phyloP scores from a whole-genome alignment of 2,888 invertebrate species.

The Taphrorychus bicolor region DNA sequence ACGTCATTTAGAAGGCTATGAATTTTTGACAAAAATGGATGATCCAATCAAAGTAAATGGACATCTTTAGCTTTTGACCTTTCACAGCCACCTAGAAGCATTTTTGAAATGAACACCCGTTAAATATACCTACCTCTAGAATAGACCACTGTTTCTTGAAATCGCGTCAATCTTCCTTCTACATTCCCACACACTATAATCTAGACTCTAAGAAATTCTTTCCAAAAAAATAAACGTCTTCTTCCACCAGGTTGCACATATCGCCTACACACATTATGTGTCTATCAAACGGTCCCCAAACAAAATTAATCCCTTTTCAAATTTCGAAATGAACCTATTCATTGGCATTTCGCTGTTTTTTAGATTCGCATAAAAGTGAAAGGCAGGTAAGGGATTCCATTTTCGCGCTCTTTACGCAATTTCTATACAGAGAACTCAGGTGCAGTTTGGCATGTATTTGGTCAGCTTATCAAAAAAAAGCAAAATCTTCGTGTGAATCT shows the following conservation, averaged over 20 bases:
- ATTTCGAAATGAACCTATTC: constrained; percentile 30
- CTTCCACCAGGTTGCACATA: constrained; percentile 30
- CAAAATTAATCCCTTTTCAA: constrained; percentile 33
- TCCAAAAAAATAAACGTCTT: too few species aligned
- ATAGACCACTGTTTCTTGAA: too few species aligned
- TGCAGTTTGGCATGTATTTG: constrained; percentile 33
- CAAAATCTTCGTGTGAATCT: constrained; percentile 32
- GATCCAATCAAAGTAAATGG: too few species aligned
- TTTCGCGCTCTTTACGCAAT: constrained; percentile 36
- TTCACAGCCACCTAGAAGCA: too few species aligned
- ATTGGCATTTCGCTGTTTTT: constrained; percentile 29
- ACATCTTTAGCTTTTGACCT: too few species aligned
- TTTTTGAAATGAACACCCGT: too few species aligned
- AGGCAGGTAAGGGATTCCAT: constrained; percentile 31
- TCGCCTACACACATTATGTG: constrained; percentile 30
- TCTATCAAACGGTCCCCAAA: constrained; percentile 25
- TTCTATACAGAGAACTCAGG: constrained; percentile 28
- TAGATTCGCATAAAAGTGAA: constrained; percentile 1
- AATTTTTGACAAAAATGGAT: too few species aligned
- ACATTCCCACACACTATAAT: too few species aligned
- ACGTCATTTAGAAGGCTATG: too few species aligned
- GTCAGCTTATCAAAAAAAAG: constrained; percentile 23
- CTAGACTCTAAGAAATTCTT: too few species aligned
- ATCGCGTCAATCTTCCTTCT: too few species aligned
- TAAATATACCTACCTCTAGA: too few species aligned